Percentiles rank a stretch among this genome's conserved stretches.
Conservation (phyloP, 2,113 vertebrate genomes). For the Nibea coibor region DNA sequence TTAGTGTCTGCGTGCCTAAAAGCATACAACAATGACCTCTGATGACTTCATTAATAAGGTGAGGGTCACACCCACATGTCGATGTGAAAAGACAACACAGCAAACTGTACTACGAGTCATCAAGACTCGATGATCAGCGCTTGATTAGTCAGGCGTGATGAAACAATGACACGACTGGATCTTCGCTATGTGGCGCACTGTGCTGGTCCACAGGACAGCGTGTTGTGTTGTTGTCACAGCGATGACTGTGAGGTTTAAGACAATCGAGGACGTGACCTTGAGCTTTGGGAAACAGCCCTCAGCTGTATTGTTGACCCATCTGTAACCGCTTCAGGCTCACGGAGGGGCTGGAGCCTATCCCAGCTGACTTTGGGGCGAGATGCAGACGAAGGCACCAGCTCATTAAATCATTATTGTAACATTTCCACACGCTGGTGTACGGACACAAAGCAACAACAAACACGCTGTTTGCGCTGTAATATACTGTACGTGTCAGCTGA, state of each 20-base stretch:
- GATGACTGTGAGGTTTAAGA: neutral
- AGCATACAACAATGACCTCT: neutral
- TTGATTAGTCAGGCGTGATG: neutral
- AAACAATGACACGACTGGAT: neutral
- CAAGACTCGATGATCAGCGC: neutral
- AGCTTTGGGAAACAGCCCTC: no score
- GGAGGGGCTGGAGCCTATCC: no score
- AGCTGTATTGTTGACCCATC: neutral
- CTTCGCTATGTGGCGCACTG: neutral
- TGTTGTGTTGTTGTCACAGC: neutral
- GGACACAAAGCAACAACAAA: no score
- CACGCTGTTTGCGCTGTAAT: no score
- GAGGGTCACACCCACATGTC: constrained; percentile 1
- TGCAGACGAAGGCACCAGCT: no score
- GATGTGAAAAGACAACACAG: neutral
- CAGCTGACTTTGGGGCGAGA: no score
- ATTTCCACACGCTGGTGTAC: no score
- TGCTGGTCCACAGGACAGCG: neutral
- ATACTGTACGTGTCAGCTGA: no score
- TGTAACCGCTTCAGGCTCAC: no score
- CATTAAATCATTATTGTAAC: no score
- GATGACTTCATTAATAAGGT: constrained; percentile 11
- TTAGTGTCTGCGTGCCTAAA: neutral
- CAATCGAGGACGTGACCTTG: no score
- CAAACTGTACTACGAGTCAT: constrained; percentile 3